Evolutionary conservation across 2,113 vertebrate species (phyloP), one percentile per base, ranked within the genome.

Genomic region (Pachycephala philippinensis): DNA sequence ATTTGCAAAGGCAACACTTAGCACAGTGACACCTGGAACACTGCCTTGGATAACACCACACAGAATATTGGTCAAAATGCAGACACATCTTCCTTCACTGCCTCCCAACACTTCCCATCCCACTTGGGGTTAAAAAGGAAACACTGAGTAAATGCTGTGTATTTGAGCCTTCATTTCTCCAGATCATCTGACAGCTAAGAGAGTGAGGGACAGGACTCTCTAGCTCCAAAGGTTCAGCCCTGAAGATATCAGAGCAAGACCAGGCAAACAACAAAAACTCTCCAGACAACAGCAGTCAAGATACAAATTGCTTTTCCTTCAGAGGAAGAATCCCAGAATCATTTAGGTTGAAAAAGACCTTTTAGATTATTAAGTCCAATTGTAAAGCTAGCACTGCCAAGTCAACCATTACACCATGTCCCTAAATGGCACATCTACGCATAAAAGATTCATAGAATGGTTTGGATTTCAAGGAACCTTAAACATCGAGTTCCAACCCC

Each of bases 391-490:
- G n/a, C 5, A 28, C 9, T 24, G 20, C 12, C 9, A 87, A 60
- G 19, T 50, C 26, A 50, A 42, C 16, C 18, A 50, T 23, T 59
- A 75, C 37, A 54, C 11, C 9, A 14, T 4, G 6, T 35, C 40
- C 35, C 10, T 9, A 50, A 60, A 52, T 19, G 21, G 31, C 26
- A 60, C 33, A 74, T 50, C 80, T 45, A n/a, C 6, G 31, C 2
- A 4, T 17, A 57, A 40, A 0, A 52, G 16, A 57, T n/a, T 70
- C 33, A 74, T 0, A 31, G 16, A 52, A 44, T 6, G 14, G 19
- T 31, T 27, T 50, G 30, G 3, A 33, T 24, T 94, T 64, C 35
- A 89, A 74, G 7, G 16, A 39, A 69, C 7, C 8, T 59, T 64
- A 54, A 70, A 57, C 7, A 60, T 37, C 10, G 4, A 27, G 16